A percentile compares a stretch with the other conserved stretches of the same genome.
Evolutionary conservation across 2,888 invertebrate species (phyloP).

Genomic region (Electrophaes corylata): DNA sequence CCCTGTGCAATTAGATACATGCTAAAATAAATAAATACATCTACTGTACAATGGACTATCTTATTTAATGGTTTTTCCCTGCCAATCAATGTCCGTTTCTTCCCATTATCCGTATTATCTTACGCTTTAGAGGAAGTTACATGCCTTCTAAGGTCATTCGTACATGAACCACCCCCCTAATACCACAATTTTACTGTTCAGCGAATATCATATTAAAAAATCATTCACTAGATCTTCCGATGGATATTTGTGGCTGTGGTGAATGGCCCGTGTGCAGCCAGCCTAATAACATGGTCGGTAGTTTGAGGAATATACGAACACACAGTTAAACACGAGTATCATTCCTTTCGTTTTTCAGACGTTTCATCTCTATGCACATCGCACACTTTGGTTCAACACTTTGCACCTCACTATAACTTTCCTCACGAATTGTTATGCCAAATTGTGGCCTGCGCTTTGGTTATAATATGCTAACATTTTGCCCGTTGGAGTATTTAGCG

Average conservation of each 20-base stretch:
- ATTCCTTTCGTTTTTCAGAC: slow-evolving; percentile 39
- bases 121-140: too few relatives aligned
- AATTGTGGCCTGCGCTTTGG: slow-evolving; percentile 44
- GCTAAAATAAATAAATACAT: neutral
- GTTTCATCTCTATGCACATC: slow-evolving; percentile 52
- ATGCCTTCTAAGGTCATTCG: neutral
- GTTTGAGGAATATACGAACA: neutral
- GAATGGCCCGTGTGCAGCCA: neutral
- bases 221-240: too few relatives aligned
- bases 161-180: too few relatives aligned
- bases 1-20: too few relatives aligned
- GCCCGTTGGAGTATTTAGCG: slow-evolving; percentile 70
- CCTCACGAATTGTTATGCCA: slow-evolving; percentile 43
- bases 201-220: too few relatives aligned
- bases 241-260: too few relatives aligned
- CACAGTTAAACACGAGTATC: slow-evolving; percentile 39
- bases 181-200: neutral
- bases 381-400: slow-evolving; percentile 48
- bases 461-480: slow-evolving; percentile 74
- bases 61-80: neutral
- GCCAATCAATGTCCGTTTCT: neutral
- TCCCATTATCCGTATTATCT: too few relatives aligned
- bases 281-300: neutral
- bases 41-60: neutral
- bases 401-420: slow-evolving; percentile 38